A percentile compares a stretch with the other conserved stretches of the same genome.
Evolutionary conservation across 1,140 invertebrate species (phyloP).

Genomic region (Whitmania pigra): DNA sequence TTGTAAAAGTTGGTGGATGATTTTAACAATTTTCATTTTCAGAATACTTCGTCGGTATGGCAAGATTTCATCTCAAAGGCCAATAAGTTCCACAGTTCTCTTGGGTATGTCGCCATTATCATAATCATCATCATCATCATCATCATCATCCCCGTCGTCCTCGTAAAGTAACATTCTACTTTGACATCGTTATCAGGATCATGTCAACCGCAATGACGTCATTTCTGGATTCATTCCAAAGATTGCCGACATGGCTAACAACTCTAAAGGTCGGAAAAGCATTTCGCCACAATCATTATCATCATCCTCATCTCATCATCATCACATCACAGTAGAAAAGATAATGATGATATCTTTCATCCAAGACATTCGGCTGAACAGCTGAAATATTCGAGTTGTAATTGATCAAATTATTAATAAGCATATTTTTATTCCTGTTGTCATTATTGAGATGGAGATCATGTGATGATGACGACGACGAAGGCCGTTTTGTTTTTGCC

Average conservation of each 20-base stretch:
- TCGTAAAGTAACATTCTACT: background rate
- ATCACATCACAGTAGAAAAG: too few relatives aligned
- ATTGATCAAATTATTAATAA: background rate
- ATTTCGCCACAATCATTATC: background rate
- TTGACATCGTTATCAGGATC: slow-evolving; percentile 50
- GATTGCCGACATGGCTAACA: slow-evolving; percentile 88
- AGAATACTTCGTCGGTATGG: too few relatives aligned
- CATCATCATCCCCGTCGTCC: background rate
- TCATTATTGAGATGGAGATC: background rate
- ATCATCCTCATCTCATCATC: too few relatives aligned
- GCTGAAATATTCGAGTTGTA: background rate
- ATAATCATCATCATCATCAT: background rate
- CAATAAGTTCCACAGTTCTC: too few relatives aligned
- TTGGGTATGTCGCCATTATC: background rate
- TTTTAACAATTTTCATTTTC: too few relatives aligned
- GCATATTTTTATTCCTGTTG: too few relatives aligned
- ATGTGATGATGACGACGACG: background rate
- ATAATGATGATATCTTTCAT: background rate
- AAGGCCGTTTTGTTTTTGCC: background rate
- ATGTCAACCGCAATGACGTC: slow-evolving; percentile 73
- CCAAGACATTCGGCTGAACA: background rate
- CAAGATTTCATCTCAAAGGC: too few relatives aligned
- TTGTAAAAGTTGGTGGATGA: too few relatives aligned
- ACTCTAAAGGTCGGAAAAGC: slow-evolving; percentile 62
- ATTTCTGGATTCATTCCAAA: slow-evolving; percentile 89